Evolutionary conservation across 2,113 vertebrate genomes (phyloP).

Genomic region (Atlantisia rogersi): DNA sequence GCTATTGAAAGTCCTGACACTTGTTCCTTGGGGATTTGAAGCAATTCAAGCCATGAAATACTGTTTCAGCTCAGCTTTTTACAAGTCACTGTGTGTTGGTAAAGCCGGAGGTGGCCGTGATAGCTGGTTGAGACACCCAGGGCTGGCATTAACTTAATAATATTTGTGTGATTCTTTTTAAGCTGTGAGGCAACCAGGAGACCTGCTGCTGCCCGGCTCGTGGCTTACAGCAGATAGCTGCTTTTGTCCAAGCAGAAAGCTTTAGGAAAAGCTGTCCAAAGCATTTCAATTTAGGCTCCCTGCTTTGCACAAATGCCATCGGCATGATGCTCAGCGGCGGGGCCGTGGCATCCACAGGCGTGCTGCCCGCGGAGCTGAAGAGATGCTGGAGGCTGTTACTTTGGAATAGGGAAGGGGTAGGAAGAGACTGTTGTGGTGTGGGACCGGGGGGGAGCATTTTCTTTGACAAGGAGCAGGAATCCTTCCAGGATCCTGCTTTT

Average conservation of each 20-base stretch:
- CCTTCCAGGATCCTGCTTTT: neutral
- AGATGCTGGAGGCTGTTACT: neutral
- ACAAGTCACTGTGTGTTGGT: neutral
- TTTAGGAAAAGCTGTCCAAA: neutral
- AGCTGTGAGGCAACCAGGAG: neutral
- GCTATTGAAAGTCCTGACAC: conserved; percentile 37
- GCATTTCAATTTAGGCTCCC: neutral
- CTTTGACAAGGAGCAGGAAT: neutral
- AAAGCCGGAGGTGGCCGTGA: neutral
- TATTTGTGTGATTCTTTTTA: neutral
- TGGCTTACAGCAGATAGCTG: neutral
- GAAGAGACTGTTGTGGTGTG: neutral
- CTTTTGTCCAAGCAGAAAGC: neutral
- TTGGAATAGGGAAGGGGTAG: neutral
- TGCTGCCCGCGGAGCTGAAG: neutral
- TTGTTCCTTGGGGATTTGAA: conserved; percentile 20
- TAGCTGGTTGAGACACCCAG: neutral
- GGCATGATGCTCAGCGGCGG: rapidly evolving
- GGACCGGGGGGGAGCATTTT: rapidly evolving
- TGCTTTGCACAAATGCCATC: neutral
- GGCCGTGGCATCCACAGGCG: neutral
- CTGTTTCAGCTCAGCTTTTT: neutral
- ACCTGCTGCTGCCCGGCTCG: neutral
- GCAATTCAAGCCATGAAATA: conserved; percentile 36
- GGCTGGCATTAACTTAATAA: neutral